These are phyloP conservation scores for Cassiopea andromeda DNA, from an alignment of 30 jellyfish, hydroid and myxozoan species.

Conservation along the genomic window DNA sequence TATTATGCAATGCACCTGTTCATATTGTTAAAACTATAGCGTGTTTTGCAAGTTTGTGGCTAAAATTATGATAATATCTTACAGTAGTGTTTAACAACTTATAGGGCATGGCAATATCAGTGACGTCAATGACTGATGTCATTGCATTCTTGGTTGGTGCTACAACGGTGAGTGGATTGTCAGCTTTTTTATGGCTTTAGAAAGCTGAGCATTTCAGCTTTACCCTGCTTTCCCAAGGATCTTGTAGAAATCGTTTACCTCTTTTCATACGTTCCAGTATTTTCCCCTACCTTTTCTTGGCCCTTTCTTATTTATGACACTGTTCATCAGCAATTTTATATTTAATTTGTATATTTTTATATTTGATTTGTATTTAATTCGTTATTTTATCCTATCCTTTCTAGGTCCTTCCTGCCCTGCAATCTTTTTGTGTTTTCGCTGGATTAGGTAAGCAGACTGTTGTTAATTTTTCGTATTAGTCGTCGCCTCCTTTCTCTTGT, in stretches of 20 bases:
- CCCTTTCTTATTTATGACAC: no score
- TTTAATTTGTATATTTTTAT: neutral
- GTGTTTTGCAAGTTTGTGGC: neutral
- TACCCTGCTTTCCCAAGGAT: neutral
- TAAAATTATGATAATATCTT: neutral
- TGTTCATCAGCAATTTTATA: neutral
- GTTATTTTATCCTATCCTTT: neutral
- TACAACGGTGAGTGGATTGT: constrained; percentile 63
- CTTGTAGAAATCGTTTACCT: no score
- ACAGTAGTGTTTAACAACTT: neutral
- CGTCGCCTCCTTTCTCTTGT: no score
- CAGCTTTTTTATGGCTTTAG: neutral
- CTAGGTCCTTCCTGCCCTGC: constrained; percentile 89
- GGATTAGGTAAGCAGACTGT: constrained; percentile 2
- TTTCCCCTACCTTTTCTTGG: neutral
- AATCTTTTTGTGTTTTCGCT: constrained; percentile 83
- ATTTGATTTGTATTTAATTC: neutral
- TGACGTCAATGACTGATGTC: constrained; percentile 89
- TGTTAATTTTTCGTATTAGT: no score
- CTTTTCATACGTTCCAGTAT: neutral
- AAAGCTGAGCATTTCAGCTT: neutral
- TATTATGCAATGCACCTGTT: no score
- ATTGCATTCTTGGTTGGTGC: constrained; percentile 93
- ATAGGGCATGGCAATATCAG: constrained; percentile 89
- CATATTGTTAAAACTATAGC: no score